Evolutionary conservation across 30 jellyfish, hydroid and myxozoan genomes (phyloP), one percentile per base, ranked within the genome.

Genomic region (Rhopilema esculentum): DNA sequence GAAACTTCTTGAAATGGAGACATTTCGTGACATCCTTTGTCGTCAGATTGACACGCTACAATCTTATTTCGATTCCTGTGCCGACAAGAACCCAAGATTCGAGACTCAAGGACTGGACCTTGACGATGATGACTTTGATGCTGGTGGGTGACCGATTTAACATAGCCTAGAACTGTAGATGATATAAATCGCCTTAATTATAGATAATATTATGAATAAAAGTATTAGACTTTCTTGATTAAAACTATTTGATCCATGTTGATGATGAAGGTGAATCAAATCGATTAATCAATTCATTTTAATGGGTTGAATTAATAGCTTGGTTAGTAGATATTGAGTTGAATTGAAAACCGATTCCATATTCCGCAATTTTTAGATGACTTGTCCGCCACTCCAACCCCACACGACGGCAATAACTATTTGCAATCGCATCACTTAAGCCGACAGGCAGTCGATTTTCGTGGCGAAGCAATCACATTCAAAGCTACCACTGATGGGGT

Each of bases 401-500:
- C 98, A 17, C 93, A 73, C 40, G 93, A 84, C 21, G 93, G 87
- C 15, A 61, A 77, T 24, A 72, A 72, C 33, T 63, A 71, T n/a
- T 28, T 84, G 25, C 87, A 69, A 19, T 72, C 93, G 8, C 88
- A 75, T 74, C 95, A 76, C 40, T 49, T 66, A 6, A 26, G 53
- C 20, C 50, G 64, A 26, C 91, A 65, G 48, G 91, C 97, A 21
- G 89, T 95, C 27, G 99, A 95, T 77, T 95, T 95, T 64, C 97
- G 97, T 27, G 99, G 99, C 23, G 99, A 95, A 69, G 97, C 99
- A 12, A 95, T 95, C 65, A 95, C 99, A 7, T 95, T 95, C 63
- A 95, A 95, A 62, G 99, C 99, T 12, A 95, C 99, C 7, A 95
- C 99, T 0, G 99, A 97, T 53, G 99, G 99, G 1, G 96, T 95